Base-by-base conservation (phyloP, 2,113 vertebrate species). In the Pristiophorus japonicus region DNA sequence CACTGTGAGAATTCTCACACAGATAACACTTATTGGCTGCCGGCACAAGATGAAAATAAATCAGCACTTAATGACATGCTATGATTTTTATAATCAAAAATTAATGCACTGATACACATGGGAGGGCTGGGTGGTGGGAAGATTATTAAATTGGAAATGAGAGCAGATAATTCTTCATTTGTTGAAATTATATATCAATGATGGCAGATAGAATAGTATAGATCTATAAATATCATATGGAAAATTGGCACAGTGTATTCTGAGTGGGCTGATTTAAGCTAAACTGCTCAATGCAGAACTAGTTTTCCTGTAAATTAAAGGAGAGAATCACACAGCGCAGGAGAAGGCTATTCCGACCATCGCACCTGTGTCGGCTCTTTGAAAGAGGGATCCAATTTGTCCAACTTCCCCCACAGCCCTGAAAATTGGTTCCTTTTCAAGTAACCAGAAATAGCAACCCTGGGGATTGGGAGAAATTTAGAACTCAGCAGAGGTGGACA, bases 61-160 rank as follows among this genome's bases (percentile, higher is more conserved):
- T 92, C 88, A 92, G 88, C n/a, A n/a, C 62, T 65, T 92, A 92
- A 92, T 92, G 59, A 34, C 34, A 22, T 38, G 59, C 34, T 92
- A 63, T 92, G 88, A 92, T 92, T 92, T 92, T 63, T 92, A 92
- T 63, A 92, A 92, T 92, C 88, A 92, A 92, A 92, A 92, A 92
- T 65, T 92, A 92, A 92, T 92, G 88, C 62, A 63, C 34, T 92
- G 88, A 63, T 92, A 42, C 88, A 63, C 88, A 63, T 92, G 88
- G 88, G 88, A 92, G 59, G 88, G 88, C 59, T 92, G 34, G 88
- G 34, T 63, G 59, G 88, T 62, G 20, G 88, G 34, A 38, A 63
- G 59, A 65, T 63, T 63, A 92, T 92, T 92, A 92, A 63, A 65
- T 92, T 92, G 59, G 59, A 92, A 92, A 92, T 92, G 59, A 92